phyloP scores from a whole-genome alignment of 2,113 vertebrate genomes.

The Oriolus oriolus region DNA sequence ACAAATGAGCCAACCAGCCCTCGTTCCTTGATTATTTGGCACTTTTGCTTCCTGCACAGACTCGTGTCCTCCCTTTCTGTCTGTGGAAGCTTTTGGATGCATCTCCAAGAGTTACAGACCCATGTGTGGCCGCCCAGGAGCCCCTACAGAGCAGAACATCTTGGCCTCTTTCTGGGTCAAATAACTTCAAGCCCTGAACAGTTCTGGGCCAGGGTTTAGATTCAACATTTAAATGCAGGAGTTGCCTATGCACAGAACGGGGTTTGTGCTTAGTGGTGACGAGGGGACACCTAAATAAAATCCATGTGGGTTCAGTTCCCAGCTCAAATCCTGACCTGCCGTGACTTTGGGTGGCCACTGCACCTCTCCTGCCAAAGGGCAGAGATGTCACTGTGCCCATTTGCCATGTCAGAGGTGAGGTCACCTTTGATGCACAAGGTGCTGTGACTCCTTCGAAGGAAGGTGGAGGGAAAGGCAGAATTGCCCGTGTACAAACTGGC shows the following conservation, averaged over 20 bases:
- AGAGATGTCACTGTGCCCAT: fast-evolving
- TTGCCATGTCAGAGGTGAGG: not conserved
- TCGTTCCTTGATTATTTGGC: not conserved
- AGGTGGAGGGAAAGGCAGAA: not conserved
- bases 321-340: not conserved
- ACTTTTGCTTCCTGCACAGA: not conserved
- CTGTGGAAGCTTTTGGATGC: not conserved
- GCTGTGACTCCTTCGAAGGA: not conserved
- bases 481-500: not conserved
- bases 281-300: not conserved
- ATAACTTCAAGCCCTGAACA: not conserved
- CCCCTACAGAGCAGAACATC: not conserved
- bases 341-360: not conserved
- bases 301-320: not conserved
- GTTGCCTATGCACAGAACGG: not conserved
- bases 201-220: not conserved
- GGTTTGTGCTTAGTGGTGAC: not conserved
- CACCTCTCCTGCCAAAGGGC: not conserved
- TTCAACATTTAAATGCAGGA: not conserved
- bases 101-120: not conserved
- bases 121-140: not conserved
- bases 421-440: not conserved
- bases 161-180: not conserved
- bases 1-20: not conserved
- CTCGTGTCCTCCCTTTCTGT: not conserved